Evolutionary conservation across 2,888 invertebrate genomes (phyloP), one percentile per base, ranked within the genome.

Genomic region (Marronus borbonicus): DNA sequence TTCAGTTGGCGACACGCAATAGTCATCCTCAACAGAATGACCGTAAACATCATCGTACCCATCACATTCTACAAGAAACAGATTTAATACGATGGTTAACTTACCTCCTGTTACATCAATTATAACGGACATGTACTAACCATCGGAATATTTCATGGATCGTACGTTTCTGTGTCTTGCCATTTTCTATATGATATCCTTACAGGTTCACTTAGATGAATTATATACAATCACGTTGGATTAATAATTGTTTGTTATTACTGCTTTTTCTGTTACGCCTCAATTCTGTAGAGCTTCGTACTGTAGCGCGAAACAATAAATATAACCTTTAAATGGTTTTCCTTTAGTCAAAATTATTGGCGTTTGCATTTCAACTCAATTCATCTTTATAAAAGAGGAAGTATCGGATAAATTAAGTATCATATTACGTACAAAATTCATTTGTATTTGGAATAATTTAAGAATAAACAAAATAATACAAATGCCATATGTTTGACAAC

Each of bases 11-110:
- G 98, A 98, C 84, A 97, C 93, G 86, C 94, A 95, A 88, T 93
- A 95, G 86, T 97, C 97, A 86, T 98, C 98, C 88, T 98, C 98
- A 60, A 97, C 94, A 2, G 98, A 98, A 88, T 96, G 96, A 12
- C 98, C 98, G 87, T 97, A 98, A 79, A 96, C 93, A 90, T 96
- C 97, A 85, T 97, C 96, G 84, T 96, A 96, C 17, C 93, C 94
- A 85, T 97, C 97, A 86, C 96, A 97, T 85, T 98, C 98, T 94
- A 85, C 44, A 89, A 81, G 82, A 60, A 75, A 17, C 24, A 36
- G 5, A 36, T 36, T 36, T 36, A 36, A 36, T 36, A 36, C 0
- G 1, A 36, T 3, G 5, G 31, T 36, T 36, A 36, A 36, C 31
- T 5, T 36, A 24, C 24, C 24, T 36, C 3, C 4, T 36, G 5